These are phyloP conservation scores for Stichodactyla helianthus DNA, from an alignment of 64 coral and sea anemone species.

Conservation along the genomic window DNA sequence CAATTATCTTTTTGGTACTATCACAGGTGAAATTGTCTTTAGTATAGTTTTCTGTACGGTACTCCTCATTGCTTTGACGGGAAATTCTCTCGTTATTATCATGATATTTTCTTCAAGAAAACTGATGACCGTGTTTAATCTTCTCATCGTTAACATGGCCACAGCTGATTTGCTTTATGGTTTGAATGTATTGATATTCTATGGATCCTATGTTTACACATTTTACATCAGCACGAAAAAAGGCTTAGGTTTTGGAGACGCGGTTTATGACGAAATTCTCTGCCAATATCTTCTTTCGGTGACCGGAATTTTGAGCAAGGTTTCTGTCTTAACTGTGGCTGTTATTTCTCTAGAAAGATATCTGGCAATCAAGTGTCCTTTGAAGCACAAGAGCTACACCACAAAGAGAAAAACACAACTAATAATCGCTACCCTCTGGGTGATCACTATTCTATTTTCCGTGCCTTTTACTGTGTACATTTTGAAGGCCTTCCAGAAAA, in stretches of 20 bases:
- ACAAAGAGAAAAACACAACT: not conserved
- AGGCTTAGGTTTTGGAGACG: not conserved
- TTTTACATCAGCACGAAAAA: not conserved
- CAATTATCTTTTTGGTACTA: too few relatives aligned
- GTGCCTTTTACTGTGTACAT: not conserved
- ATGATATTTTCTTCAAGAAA: too few relatives aligned
- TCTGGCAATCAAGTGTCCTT: not conserved
- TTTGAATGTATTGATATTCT: not conserved
- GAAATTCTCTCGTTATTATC: too few relatives aligned
- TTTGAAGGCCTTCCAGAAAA: not conserved
- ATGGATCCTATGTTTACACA: not conserved
- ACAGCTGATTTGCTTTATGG: too few relatives aligned
- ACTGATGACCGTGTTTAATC: too few relatives aligned
- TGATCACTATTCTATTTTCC: not conserved
- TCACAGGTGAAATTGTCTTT: too few relatives aligned
- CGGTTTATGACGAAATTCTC: not conserved
- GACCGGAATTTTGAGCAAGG: not conserved
- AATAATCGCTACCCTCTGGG: not conserved
- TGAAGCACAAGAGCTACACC: not conserved
- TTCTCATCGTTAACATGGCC: too few relatives aligned
- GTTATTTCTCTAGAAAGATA: conserved; percentile 7
- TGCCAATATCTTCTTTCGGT: not conserved
- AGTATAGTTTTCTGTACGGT: too few relatives aligned
- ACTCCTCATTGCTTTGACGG: too few relatives aligned
- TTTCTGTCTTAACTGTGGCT: not conserved